Evolutionary conservation across 2,113 vertebrate genomes (phyloP).

Genomic region (Toxostoma redivivum): DNA sequence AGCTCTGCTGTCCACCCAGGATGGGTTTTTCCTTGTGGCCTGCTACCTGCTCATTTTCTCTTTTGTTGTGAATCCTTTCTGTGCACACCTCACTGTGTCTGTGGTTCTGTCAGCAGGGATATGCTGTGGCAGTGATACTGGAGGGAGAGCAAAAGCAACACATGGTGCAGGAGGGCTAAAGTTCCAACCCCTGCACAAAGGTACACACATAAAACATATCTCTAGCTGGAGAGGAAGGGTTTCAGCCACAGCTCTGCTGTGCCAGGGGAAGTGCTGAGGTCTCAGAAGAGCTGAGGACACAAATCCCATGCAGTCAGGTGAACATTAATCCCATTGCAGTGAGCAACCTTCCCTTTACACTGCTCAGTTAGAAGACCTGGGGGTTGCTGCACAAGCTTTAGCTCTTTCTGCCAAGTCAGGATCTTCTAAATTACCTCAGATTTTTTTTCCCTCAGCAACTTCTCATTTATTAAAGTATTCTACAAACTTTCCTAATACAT

Average conservation of each 20-base stretch:
- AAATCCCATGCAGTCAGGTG: neutral
- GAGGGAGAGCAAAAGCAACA: neutral
- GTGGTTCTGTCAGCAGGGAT: neutral
- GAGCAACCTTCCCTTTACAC: neutral
- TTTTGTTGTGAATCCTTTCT: neutral
- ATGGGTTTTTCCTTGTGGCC: neutral
- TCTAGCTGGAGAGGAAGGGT: neutral
- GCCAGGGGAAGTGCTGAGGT: neutral
- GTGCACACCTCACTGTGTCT: neutral
- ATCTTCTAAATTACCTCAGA: neutral
- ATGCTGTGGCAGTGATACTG: neutral
- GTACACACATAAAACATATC: neutral
- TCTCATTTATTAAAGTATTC: neutral
- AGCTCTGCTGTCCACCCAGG: neutral
- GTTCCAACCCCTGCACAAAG: fast-evolving
- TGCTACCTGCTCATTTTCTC: neutral
- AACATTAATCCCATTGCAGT: neutral
- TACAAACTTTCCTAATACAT: neutral
- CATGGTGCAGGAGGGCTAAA: neutral
- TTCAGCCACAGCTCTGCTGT: neutral
- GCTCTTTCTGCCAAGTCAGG: neutral
- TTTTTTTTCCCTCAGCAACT: neutral
- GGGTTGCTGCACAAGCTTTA: neutral
- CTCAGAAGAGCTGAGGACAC: neutral
- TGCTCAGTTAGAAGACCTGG: neutral